Base-by-base conservation (phyloP, 2,113 vertebrate species). In the Bombycilla garrulus region DNA sequence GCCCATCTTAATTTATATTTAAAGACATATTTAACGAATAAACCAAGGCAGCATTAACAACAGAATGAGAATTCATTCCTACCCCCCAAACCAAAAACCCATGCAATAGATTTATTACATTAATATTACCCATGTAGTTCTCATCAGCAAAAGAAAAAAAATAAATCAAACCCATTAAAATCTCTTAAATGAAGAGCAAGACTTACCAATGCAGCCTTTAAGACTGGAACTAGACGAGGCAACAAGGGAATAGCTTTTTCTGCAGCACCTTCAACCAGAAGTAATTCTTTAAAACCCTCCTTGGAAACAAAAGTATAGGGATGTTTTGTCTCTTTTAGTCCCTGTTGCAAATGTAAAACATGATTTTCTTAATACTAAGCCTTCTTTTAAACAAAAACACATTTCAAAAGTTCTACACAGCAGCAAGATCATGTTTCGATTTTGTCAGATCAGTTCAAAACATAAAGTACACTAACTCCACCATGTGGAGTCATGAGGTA, bases 251-350 rank as follows among this genome's bases (percentile, higher is more conserved):
- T n/a, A 42, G 96, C 81, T 95, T 98, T 98, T 54, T 98, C 98
- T 62, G 94, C 18, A 88, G 98, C 98, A 65, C 88, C 98, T 44
- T 92, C 89, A 69, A 98, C 97, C 86, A 93, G 86, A 48, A 98
- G 98, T 42, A 98, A 83, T 77, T 98, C 97, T 92, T 97, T 97
- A 93, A 98, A 98, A 29, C 98, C 98, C 25, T 98, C 98, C 91
- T 97, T 98, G 45, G 98, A 98, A 65, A 98, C 98, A 93, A 98
- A 98, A 3, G 98, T 98, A 15, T 98, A 98, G 0, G 98, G 98
- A 65, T 98, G 98, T 58, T 96, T 98, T 11, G 98, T 98, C 80
- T 98, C 98, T 95, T 95, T 97, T 42, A 98, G 91, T 35, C 98
- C 98, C 98, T 98, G 97, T 65, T 83, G 70, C 64, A 97, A 86